Conservation (phyloP, 1,140 invertebrate species). For the Brachionus calyciflorus region DNA sequence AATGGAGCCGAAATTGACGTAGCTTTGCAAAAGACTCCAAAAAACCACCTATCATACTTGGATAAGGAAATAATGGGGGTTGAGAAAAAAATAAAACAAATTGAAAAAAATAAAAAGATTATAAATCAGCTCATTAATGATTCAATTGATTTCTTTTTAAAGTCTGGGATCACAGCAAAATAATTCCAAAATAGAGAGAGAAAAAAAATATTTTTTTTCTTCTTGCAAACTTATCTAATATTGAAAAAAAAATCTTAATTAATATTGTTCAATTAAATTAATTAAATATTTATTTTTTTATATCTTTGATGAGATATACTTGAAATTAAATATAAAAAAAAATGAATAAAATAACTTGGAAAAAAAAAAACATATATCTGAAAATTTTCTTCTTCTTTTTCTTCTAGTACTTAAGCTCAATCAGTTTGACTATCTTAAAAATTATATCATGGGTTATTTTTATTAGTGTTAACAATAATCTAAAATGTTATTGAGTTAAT, state of each 20-base stretch:
- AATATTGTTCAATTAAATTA: slow-evolving; percentile 43
- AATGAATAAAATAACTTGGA: no score
- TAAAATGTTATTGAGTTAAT: no score
- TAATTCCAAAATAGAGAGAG: not conserved
- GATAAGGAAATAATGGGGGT: not conserved
- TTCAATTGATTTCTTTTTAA: not conserved
- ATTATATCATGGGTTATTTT: no score
- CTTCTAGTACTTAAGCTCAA: no score
- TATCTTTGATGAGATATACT: slow-evolving; percentile 17
- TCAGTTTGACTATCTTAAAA: no score
- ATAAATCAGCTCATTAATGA: not conserved
- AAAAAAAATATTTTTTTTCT: not conserved
- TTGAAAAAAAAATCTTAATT: slow-evolving; percentile 2
- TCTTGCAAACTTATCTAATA: no score
- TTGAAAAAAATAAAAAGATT: no score
- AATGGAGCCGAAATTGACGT: slow-evolving; percentile 42
- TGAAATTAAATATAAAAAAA: not conserved
- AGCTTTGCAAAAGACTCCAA: slow-evolving; percentile 44
- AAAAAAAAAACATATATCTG: no score
- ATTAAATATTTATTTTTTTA: slow-evolving; percentile 11
- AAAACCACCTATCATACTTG: slow-evolving; percentile 47
- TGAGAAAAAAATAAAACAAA: not conserved
- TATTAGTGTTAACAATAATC: no score
- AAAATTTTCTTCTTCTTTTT: no score
- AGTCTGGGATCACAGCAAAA: not conserved